Evolutionary conservation across 2,888 invertebrate genomes (phyloP), one percentile per base, ranked within the genome.

Genomic region (Molanna angustata): DNA sequence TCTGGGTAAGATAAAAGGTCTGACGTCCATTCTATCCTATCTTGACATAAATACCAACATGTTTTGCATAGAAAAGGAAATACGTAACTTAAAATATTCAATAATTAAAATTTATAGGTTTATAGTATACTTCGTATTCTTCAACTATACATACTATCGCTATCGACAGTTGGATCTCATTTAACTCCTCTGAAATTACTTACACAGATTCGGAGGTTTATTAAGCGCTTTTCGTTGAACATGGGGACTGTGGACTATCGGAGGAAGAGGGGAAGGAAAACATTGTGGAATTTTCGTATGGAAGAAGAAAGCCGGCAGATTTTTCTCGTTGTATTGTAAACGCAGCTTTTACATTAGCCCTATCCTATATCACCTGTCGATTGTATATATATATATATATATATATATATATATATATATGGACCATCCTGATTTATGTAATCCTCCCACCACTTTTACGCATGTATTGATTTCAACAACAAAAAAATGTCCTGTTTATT

Each of bases 331-430:
- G 48, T 52, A 56, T 49, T 56, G 56, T 56, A 56, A 56, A 46
- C 53, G 57, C 43, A 37, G 53, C 50, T 45, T 50, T 51, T 50
- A 44, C 44, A 51, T 52, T 44, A 43, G 22, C 53, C 42, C 53
- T 57, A 57, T 53, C 53, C 53, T n/a, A n/a, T 50, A 42, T 57
- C 52, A 57, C 54, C 54, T 57, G 57, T 57, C 54, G 51, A 54
- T 57, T 52, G 48, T 52, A n/a, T n/a, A n/a, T n/a, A n/a, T n/a
- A n/a, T n/a, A n/a, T n/a, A n/a, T n/a, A n/a, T n/a, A n/a, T n/a
- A n/a, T n/a, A n/a, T n/a, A n/a, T n/a, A n/a, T n/a, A n/a, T n/a
- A n/a, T n/a, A n/a, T n/a, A n/a, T n/a, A 54, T 47, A 45, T 41
- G 46, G 54, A 39, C 54, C 33, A 37, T 42, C 45, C 49, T 57